phyloP scores from a whole-genome alignment of 1,140 invertebrate species.

The Philopotamus ludificatus region DNA sequence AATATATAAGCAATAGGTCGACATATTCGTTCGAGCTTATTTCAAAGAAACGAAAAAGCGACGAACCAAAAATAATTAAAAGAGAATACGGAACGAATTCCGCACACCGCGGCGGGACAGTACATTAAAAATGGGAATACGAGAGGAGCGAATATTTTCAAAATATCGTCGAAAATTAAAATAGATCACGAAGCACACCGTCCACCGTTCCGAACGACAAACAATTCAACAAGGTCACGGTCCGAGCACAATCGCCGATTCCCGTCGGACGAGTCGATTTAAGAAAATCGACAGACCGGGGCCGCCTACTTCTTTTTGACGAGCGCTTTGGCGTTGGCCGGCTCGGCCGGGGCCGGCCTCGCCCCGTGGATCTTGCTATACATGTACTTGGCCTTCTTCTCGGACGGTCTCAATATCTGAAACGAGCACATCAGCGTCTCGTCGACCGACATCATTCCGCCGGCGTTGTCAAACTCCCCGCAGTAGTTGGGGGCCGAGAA shows the following conservation, averaged over 20 bases:
- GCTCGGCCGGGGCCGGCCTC: conserved; percentile 82
- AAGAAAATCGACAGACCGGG: neutral
- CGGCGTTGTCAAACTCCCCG: conserved; percentile 88
- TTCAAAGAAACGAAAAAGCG: too few relatives aligned
- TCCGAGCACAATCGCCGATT: too few relatives aligned
- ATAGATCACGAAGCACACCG: neutral
- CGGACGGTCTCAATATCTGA: conserved; percentile 97
- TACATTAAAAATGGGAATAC: too few relatives aligned
- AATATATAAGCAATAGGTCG: too few relatives aligned
- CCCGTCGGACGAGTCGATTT: too few relatives aligned
- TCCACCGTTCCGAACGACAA: too few relatives aligned
- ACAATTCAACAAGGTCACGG: too few relatives aligned
- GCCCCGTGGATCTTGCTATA: conserved; percentile 83
- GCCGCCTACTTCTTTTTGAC: conserved; percentile 75
- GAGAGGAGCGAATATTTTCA: too few relatives aligned
- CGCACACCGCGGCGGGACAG: neutral
- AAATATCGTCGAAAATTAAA: too few relatives aligned
- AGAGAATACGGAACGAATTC: neutral
- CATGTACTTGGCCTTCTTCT: conserved; percentile 99
- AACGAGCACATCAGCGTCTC: conserved; percentile 98
- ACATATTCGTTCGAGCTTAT: too few relatives aligned
- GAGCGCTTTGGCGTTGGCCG: conserved; percentile 61
- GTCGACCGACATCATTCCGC: conserved; percentile 99
- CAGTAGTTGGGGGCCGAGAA: conserved; percentile 89
- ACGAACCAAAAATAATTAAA: too few relatives aligned